Evolutionary conservation across 2,888 invertebrate species (phyloP), one percentile per base, ranked within the genome.

Genomic region (Eudemis profundana): DNA sequence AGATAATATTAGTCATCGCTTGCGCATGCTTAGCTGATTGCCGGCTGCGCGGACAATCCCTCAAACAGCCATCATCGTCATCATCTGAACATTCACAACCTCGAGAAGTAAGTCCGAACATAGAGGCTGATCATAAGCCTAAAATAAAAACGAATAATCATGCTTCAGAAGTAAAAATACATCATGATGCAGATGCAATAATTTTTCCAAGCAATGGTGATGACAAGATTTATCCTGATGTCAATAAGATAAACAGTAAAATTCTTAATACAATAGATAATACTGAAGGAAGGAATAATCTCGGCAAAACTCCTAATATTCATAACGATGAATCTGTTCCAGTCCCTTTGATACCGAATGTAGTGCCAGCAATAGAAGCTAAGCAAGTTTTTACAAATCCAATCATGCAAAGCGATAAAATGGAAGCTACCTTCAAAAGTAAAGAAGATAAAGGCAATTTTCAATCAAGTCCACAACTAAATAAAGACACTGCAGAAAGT

Each of bases 121-220:
- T 19, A 8, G 23, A 36, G 36, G 27, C 36, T 4, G 38, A 56
- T 14, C 29, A n/a, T 0, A 12, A 15, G n/a, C 29, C 1, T 17
- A 29, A n/a, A 44, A 56, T 7, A 29, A 27, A 8, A 56, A 12
- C 27, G 15, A 12, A 10, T 33, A 14, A 29, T 17, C 29, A 14
- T 29, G 7, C 38, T 14, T 2, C 29, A 8, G 36, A 14, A 10
- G 2, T 15, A 7, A 36, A 36, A 14, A 12, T 2, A 0, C n/a
- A 3, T n/a, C 27, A n/a, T 7, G 29, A 64, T 17, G 15, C 36
- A 17, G 57, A 64, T 23, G 36, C 57, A 1, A 44, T 64, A 0
- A 12, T 64, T 12, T 64, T 64, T 27, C 64, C 64, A 14, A 14
- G n/a, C 2, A 50, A 64, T 33, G 40, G 49, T n/a, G 17, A 44